Percentiles rank a stretch among this genome's conserved stretches.
Evolutionary conservation across 2,888 invertebrate genomes (phyloP).

Genomic region (Synanthedon tipuliformis): DNA sequence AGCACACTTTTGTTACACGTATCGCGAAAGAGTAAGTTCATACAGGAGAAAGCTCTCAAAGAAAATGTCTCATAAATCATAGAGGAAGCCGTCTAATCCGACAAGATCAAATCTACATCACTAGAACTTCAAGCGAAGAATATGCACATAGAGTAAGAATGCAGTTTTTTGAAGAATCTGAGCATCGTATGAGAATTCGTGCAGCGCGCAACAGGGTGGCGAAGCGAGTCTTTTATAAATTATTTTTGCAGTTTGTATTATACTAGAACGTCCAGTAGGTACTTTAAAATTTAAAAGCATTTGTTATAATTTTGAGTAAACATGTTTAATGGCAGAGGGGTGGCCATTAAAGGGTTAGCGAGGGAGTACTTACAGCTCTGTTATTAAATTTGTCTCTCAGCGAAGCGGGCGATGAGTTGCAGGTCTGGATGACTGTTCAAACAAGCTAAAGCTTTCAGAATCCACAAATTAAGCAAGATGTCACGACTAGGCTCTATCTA

Average conservation of each 20-base stretch:
- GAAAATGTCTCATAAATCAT: too few relatives aligned
- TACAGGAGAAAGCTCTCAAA: too few relatives aligned
- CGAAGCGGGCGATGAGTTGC: conserved; percentile 1
- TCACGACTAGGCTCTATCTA: conserved; percentile 21
- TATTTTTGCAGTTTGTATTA: too few relatives aligned
- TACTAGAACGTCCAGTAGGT: too few relatives aligned
- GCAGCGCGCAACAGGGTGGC: conserved; percentile 64
- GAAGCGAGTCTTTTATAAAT: conserved; percentile 1
- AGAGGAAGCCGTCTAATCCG: too few relatives aligned
- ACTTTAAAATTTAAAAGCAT: not conserved
- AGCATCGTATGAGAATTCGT: conserved; percentile 14
- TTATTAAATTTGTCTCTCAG: conserved; percentile 1
- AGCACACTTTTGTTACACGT: too few relatives aligned
- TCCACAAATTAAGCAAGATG: conserved; percentile 29
- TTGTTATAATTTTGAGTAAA: conserved; percentile 7
- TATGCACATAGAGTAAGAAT: too few relatives aligned
- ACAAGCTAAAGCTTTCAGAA: conserved; percentile 24
- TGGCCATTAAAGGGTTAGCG: conserved; percentile 4
- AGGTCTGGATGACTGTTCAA: conserved; percentile 7
- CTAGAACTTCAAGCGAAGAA: too few relatives aligned
- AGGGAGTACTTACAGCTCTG: conserved; percentile 2
- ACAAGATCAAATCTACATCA: too few relatives aligned
- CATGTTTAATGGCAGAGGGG: conserved; percentile 5
- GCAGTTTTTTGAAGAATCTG: not conserved
- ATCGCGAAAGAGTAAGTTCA: too few relatives aligned